Evolutionary conservation across 2,113 vertebrate species (phyloP), one percentile per base, ranked within the genome.

Genomic region (Bothrops jararaca): DNA sequence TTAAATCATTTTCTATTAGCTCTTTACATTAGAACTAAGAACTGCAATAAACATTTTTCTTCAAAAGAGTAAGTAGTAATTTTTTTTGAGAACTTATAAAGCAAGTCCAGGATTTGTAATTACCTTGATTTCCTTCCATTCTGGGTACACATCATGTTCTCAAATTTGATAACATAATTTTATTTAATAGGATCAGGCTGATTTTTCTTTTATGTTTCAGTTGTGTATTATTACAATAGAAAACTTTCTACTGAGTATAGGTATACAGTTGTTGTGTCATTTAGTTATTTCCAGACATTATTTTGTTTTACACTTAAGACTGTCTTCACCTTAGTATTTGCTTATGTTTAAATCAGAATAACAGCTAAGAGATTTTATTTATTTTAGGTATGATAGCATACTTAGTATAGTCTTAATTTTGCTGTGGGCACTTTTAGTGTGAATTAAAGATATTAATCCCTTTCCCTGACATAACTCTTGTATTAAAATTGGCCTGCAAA

Each of bases 21-120:
- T 96, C 95, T 98, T 98, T 98, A 95, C 97, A 97, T 96, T 96
- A 94, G 97, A 97, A 97, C 94, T 97, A 96, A 95, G 94, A 97
- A 89, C 96, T 97, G 96, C 97, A 98, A 98, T 98, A 97, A 98
- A 98, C 95, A 98, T 95, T 97, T 95, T 97, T 97, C 96, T 97
- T 94, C 94, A 85, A 95, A 97, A 96, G 94, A 95, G 91, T 53
- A 89, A 91, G 5, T 58, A 8, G 34, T 87, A 8, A 88, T 90
- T 95, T 50, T 0, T 39, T 34, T 58, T 69, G 52, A 89, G 86
- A 91, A 57, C 39, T 94, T 74, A 80, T 29, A 64, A 92, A 64
- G 15, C 10, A n/a, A 58, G 12, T 42, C 50, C 7, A 54, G 42
- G 24, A 23, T 54, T 18, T 24, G 15, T 86, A 26, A 5, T 86